Conservation (phyloP, 1,140 invertebrate genomes). For the Diorhabda carinulata region DNA sequence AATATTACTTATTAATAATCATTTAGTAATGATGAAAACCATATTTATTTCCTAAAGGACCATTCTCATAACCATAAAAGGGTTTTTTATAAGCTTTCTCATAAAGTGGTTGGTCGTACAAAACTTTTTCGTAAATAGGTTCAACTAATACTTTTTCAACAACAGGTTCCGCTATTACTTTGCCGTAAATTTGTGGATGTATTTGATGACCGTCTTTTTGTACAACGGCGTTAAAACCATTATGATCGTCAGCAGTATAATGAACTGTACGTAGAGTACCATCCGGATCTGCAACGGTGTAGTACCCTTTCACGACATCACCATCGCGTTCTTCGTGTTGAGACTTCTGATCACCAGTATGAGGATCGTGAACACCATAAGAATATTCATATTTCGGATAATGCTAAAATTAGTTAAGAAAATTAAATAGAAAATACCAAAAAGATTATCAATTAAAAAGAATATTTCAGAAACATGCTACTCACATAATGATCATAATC, state of each 20-base stretch:
- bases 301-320: slow-evolving; percentile 61
- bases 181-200: slow-evolving; percentile 5
- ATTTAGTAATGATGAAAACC: background rate
- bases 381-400: slow-evolving; percentile 52
- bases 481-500: background rate
- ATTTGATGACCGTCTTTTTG: slow-evolving; percentile 26
- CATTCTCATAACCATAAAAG: background rate
- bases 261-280: slow-evolving; percentile 59
- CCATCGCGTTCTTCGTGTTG: slow-evolving; percentile 56
- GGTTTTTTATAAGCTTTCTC: background rate
- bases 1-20: too few species aligned
- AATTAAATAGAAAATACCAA: background rate
- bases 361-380: slow-evolving; percentile 54
- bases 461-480: background rate
- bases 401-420: background rate
- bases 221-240: slow-evolving; percentile 51
- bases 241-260: slow-evolving; percentile 57
- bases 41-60: background rate
- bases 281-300: slow-evolving; percentile 61
- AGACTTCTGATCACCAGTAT: slow-evolving; percentile 56
- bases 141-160: background rate
- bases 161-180: background rate
- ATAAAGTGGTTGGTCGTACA: background rate
- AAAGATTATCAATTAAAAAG: background rate
- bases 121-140: background rate